A percentile compares a stretch with the other conserved stretches of the same genome.
phyloP scores from a whole-genome alignment of 1,140 invertebrate species.

The Bombyx mori region ASM3026992v2 NC_085131.1:2489501-2490000 shows the following conservation, averaged over 20 bases:
- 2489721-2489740: conserved; percentile 51
- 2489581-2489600: conserved; percentile 58
- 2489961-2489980: conserved; percentile 71
- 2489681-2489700: conserved; percentile 38
- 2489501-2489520: conserved; percentile 33
- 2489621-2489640: conserved; percentile 35
- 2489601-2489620: conserved; percentile 56
- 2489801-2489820: conserved; percentile 42
- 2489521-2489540: conserved; percentile 43
- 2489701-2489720: conserved; percentile 45
- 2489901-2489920: conserved; percentile 75
- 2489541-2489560: conserved; percentile 45
- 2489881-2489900: conserved; percentile 77
- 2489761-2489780: conserved; percentile 53
- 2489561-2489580: conserved; percentile 43
- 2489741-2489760: conserved; percentile 51
- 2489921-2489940: conserved; percentile 68
- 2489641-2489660: conserved; percentile 29
- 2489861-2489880: conserved; percentile 74
- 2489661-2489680: conserved; percentile 56
- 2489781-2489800: conserved; percentile 54
- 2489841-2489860: conserved; percentile 71
- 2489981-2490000: conserved; percentile 72
- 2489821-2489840: conserved; percentile 47
- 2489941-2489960: conserved; percentile 76